Base-by-base conservation (phyloP, 2,888 invertebrate genomes). In the Tenodera sinensis region DNA sequence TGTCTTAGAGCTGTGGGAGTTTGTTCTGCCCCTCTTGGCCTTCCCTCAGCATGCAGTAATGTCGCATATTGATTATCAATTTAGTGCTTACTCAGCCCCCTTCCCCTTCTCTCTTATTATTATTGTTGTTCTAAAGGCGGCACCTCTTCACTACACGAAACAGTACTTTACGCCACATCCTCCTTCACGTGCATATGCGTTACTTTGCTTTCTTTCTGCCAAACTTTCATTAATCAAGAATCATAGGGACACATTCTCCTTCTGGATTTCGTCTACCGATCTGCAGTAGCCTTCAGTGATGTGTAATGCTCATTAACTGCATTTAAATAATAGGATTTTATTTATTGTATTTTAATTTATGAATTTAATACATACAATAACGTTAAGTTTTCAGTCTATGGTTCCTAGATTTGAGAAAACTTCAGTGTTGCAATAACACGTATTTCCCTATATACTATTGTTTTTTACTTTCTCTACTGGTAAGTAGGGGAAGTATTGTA, bases 1-100 rank as follows among this genome's bases (percentile, higher is more conserved):
- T 71, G 54, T 71, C 54, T 71, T 71, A 71, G 54, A 1, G 20
- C 54, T 71, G 2, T 8, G 54, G 6, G 54, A 71, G 54, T 71
- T 71, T 71, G 54, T 71, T 20, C 20, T 25, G 20, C 20, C 25
- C 25, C 54, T 20, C 20, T 71, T 34, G 81, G 82, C 30, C 30
- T 82, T 54, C 28, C 27, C 71, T 86, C 87, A 87, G 87, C 87
- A 82, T 87, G 90, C 90, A 89, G 89, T 90, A 90, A 90, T 90
- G 90, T 89, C 90, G 90, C 90, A 71, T 90, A 90, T 90, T 90
- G 90, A 90, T 90, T 90, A 90, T 90, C 90, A 90, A 90, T 90
- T 90, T 90, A 90, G 89, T 90, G 90, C 90, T 89, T 90, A 90
- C 90, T 90, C 90, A 90, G 90, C 90, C 83, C 88, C 84, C 84